Evolutionary conservation across 2,888 invertebrate species (phyloP).

Genomic region (Leptothorax acervorum): DNA sequence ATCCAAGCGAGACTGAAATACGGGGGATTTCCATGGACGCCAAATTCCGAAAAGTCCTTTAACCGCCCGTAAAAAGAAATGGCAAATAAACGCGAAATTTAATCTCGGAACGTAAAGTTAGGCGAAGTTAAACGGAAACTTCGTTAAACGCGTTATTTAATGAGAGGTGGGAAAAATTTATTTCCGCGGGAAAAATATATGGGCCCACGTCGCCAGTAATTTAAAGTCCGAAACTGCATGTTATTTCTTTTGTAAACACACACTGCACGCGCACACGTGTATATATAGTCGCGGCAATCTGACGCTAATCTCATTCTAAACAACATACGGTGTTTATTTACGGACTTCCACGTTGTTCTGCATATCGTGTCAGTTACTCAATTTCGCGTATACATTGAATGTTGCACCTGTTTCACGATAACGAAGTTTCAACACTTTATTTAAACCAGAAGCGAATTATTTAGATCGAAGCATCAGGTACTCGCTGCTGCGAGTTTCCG

Average conservation of each 20-base stretch:
- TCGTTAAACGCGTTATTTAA: constrained; percentile 25
- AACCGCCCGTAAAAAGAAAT: constrained; percentile 38
- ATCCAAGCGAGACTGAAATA: constrained; percentile 26
- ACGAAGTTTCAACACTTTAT: constrained; percentile 47
- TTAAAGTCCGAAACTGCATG: neutral
- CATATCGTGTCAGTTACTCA: constrained; percentile 31
- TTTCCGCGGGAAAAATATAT: neutral
- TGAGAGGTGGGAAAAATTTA: neutral
- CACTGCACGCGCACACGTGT: too few species aligned
- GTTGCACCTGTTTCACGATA: constrained; percentile 27
- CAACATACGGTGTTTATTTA: constrained; percentile 8
- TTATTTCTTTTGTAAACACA: neutral
- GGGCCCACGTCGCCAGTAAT: neutral
- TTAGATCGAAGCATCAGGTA: constrained; percentile 40
- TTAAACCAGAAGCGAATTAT: constrained; percentile 37
- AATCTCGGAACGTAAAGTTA: constrained; percentile 25
- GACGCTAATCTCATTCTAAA: constrained; percentile 6
- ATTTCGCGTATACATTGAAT: constrained; percentile 28
- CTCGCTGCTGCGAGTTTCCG: constrained; percentile 14
- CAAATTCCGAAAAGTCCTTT: constrained; percentile 36
- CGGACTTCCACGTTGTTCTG: neutral
- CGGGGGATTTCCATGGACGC: neutral
- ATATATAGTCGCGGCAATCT: neutral
- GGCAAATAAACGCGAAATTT: constrained; percentile 37
- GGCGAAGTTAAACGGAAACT: constrained; percentile 20